Base-by-base conservation (phyloP, 2,797 vertebrate species). In the Leucoraja ocellata region DNA sequence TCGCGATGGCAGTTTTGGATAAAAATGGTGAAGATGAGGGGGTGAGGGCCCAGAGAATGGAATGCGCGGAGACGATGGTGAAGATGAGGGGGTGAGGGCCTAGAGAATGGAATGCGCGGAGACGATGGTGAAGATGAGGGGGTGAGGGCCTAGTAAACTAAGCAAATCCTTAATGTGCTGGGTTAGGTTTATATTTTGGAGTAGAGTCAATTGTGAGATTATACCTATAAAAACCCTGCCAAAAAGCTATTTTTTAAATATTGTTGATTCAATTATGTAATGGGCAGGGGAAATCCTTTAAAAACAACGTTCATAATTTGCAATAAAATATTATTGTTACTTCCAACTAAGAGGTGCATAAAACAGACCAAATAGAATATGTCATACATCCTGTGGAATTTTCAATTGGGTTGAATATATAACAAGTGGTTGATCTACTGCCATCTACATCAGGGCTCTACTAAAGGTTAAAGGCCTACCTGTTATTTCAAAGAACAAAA, bases 131-230 rank as follows among this genome's bases (percentile, higher is more conserved):
- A n/a, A n/a, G n/a, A n/a, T n/a, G n/a, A n/a, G n/a, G n/a, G n/a
- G n/a, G n/a, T n/a, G n/a, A n/a, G n/a, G n/a, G n/a, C n/a, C n/a
- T n/a, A n/a, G 84, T 68, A 88, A 88, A 68, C 28, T 36, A 68
- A 68, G 32, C 84, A 65, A 68, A 88, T 88, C 84, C 61, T 36
- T 65, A 88, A 65, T 36, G 16, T 68, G n/a, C 84, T 88, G 65
- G 84, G 18, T 11, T 28, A 86, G 54, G 58, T 63, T 63, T 86
- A 54, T 83, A 25, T 36, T 65, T 2, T 8, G 36, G 84, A 88
- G 21, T 18, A 36, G 32, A 65, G n/a, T 13, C 65, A n/a, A 65
- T 86, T 86, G 83, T n/a, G 58, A 8, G 83, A 86, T 28, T 88
- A 2, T 23, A 86, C 63, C 18, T 88, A 68, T 21, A 88, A 68